These are phyloP conservation scores for Neolamprologus toae DNA, from an alignment of 2,113 vertebrate species.

Conservation along the genomic window DNA sequence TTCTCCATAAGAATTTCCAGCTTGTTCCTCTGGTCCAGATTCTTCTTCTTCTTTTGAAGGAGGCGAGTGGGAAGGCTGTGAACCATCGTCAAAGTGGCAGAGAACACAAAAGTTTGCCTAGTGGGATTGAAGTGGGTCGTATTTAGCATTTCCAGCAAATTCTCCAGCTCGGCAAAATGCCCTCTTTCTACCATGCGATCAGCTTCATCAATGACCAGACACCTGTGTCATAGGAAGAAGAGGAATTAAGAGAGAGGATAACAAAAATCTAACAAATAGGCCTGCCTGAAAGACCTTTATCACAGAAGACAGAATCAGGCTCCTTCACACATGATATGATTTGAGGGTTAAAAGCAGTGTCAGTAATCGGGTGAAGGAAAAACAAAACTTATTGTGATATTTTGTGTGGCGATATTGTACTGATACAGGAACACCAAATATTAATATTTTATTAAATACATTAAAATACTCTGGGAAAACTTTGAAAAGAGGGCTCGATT, in stretches of 20 bases:
- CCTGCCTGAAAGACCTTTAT: not conserved
- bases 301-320: not conserved
- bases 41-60: conserved; percentile 83
- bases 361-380: accelerated
- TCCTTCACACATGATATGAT: not conserved
- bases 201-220: conserved; percentile 94
- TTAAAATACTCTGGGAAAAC: not conserved
- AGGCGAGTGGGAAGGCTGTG: conserved; percentile 80
- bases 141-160: conserved; percentile 86
- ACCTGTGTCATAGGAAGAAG: conserved; percentile 65
- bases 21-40: conserved; percentile 78
- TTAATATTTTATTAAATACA: not conserved
- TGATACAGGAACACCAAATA: not conserved
- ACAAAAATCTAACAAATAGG: not conserved
- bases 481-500: not conserved
- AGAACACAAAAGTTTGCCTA: conserved; percentile 93
- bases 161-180: conserved; percentile 91
- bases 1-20: conserved; percentile 86
- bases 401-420: not conserved
- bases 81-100: conserved; percentile 88
- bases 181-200: conserved; percentile 96
- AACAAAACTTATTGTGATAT: not conserved
- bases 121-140: conserved; percentile 81
- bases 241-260: not conserved
- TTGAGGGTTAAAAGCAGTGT: not conserved